A percentile compares a stretch with the other conserved stretches of the same genome.
Conservation (phyloP, 2,113 vertebrate genomes). For the Chionomys nivalis region DNA sequence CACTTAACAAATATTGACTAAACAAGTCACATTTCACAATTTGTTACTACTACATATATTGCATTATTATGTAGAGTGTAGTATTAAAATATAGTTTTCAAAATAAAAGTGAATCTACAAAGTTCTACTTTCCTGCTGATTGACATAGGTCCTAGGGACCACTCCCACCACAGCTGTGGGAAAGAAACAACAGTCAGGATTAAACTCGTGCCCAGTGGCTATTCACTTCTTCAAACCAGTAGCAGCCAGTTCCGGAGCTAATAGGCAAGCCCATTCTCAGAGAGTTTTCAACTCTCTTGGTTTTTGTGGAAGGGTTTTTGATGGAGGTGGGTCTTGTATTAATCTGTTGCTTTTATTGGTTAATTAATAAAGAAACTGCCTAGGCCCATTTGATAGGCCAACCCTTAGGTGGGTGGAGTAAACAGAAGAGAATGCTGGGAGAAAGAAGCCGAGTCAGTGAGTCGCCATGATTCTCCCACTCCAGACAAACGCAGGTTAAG, state of each 20-base stretch:
- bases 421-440: too few species aligned
- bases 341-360: too few species aligned
- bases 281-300: not conserved
- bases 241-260: not conserved
- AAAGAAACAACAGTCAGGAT: not conserved
- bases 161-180: not conserved
- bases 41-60: not conserved
- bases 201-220: not conserved
- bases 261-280: not conserved
- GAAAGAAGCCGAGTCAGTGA: too few species aligned
- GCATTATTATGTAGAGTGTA: not conserved
- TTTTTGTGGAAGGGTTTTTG: conserved; percentile 9
- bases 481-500: too few species aligned
- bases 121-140: conserved; percentile 19
- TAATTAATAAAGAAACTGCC: too few species aligned
- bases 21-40: not conserved
- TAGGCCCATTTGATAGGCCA: too few species aligned
- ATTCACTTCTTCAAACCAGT: not conserved
- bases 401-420: too few species aligned
- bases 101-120: conserved; percentile 32
- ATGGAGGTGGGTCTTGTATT: too few species aligned
- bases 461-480: too few species aligned
- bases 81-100: not conserved
- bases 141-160: not conserved
- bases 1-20: not conserved